phyloP scores from a whole-genome alignment of 2,888 invertebrate genomes.

The Pseudococcus viburni region DNA sequence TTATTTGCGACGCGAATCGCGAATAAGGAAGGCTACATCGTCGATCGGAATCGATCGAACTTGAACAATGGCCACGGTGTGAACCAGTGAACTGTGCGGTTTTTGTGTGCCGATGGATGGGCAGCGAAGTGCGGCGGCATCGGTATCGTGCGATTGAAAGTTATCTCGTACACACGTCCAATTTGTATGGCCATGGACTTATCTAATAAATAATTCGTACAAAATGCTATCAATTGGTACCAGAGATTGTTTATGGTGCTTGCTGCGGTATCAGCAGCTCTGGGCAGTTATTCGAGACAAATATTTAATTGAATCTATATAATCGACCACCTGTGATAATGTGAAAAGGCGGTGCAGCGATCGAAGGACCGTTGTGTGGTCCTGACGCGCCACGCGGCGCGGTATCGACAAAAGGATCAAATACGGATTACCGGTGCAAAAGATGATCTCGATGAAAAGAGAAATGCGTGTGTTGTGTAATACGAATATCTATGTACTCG shows the following conservation, averaged over 20 bases:
- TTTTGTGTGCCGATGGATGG: not conserved
- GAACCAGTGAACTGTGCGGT: conserved; percentile 21
- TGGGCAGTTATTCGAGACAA: not conserved
- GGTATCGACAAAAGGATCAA: not conserved
- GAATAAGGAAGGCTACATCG: conserved; percentile 23
- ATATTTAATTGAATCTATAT: not conserved
- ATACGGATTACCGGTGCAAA: not conserved
- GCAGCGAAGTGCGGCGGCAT: too few species aligned
- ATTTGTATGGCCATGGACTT: not conserved
- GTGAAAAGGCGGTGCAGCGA: not conserved
- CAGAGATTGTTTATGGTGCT: not conserved
- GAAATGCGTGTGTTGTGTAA: not conserved
- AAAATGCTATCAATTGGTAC: not conserved
- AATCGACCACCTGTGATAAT: conserved; percentile 1
- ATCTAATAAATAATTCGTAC: not conserved
- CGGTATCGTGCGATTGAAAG: not conserved
- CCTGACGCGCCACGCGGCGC: not conserved
- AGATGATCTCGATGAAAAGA: not conserved
- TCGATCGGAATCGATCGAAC: conserved; percentile 37
- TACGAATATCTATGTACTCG: not conserved
- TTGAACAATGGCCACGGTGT: conserved; percentile 9
- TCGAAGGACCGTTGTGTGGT: not conserved
- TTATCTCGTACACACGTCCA: not conserved
- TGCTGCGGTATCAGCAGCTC: not conserved
- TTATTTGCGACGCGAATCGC: conserved; percentile 18